A percentile compares a stretch with the other conserved stretches of the same genome.
phyloP scores from a whole-genome alignment of 2,888 invertebrate species.

The Selenia dentaria region DNA sequence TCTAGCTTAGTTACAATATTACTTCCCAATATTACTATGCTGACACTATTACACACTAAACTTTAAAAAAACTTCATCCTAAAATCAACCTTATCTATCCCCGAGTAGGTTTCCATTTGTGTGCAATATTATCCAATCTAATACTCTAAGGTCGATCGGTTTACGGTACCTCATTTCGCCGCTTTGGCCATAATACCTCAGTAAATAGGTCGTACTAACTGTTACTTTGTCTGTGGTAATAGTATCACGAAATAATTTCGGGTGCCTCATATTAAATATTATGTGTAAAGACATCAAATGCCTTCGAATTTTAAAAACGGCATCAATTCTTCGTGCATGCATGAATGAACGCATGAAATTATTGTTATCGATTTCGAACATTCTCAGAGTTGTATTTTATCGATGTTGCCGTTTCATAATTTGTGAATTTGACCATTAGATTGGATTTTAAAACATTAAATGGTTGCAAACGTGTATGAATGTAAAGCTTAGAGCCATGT shows the following conservation, averaged over 20 bases:
- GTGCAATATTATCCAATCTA: not conserved
- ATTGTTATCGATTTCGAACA: no score
- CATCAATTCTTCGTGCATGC: no score
- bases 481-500: no score
- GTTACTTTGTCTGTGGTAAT: not conserved
- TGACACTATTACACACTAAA: slow-evolving; percentile 2
- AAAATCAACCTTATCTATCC: not conserved
- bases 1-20: slow-evolving; percentile 7
- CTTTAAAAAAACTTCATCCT: not conserved
- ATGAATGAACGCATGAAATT: no score
- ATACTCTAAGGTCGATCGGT: not conserved
- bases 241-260: slow-evolving; percentile 3
- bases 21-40: slow-evolving; percentile 7
- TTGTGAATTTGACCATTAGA: no score
- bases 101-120: not conserved
- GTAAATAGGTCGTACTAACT: not conserved
- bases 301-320: no score
- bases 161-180: slow-evolving; percentile 1
- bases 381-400: no score
- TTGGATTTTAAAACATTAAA: no score
- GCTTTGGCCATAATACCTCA: not conserved
- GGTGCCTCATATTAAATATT: not conserved
- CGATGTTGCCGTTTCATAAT: no score
- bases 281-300: no score
- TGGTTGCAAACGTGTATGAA: no score